Percentiles rank a stretch among this genome's conserved stretches.
phyloP scores from a whole-genome alignment of 2,888 invertebrate species.

The Leucophenga montana region DNA sequence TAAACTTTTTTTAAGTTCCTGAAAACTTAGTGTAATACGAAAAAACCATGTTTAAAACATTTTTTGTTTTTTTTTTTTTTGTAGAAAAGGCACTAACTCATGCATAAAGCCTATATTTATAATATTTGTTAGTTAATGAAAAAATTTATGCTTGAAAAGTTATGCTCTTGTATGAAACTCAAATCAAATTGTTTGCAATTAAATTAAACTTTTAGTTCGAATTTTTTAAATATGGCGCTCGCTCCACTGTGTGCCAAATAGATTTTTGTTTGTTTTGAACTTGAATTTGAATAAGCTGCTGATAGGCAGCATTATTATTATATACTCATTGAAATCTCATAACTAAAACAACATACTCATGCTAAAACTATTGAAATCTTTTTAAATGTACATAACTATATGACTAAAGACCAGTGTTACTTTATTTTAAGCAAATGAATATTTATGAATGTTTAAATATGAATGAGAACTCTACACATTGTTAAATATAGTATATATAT shows the following conservation, averaged over 20 bases:
- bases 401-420: neutral
- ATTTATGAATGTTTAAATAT: too few species aligned
- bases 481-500: too few species aligned
- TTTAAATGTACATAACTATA: too few species aligned
- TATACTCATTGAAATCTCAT: too few species aligned
- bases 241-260: conserved; percentile 21
- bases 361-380: too few species aligned
- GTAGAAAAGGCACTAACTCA: neutral
- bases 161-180: too few species aligned
- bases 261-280: neutral
- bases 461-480: too few species aligned
- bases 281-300: neutral
- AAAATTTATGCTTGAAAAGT: neutral
- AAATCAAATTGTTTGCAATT: neutral
- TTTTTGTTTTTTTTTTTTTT: too few species aligned
- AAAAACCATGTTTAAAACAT: neutral
- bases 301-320: too few species aligned
- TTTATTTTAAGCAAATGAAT: neutral
- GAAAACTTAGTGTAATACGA: neutral
- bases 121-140: neutral
- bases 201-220: neutral
- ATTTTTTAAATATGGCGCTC: neutral
- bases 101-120: neutral
- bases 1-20: conserved; percentile 14
- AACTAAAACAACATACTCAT: too few species aligned